A percentile compares a stretch with the other conserved stretches of the same genome.
These are phyloP conservation scores for Calcarius lapponicus DNA, from an alignment of 2,797 vertebrate species.

Conservation along the genomic window DNA sequence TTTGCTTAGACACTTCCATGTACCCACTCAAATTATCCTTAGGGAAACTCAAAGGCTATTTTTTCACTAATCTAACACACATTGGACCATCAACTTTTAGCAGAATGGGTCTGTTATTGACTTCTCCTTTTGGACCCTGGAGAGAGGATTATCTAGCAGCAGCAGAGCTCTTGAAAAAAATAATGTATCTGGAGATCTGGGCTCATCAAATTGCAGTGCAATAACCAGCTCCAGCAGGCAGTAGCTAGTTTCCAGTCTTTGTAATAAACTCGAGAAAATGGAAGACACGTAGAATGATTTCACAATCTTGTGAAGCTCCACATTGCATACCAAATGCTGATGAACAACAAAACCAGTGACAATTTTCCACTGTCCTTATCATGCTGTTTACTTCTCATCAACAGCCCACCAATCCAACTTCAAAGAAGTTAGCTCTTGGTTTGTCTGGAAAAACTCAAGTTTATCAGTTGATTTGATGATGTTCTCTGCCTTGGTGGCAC, in stretches of 20 bases:
- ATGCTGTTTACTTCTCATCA: neutral
- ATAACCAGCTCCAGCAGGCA: neutral
- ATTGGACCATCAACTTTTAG: neutral
- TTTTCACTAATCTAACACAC: neutral
- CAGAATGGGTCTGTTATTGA: neutral
- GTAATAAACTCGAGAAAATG: neutral
- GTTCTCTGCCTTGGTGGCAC: neutral
- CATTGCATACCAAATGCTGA: neutral
- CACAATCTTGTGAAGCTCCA: neutral
- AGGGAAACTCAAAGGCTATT: neutral
- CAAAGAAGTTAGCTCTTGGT: neutral
- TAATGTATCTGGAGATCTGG: neutral
- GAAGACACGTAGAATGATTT: neutral
- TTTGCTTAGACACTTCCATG: conserved; percentile 17
- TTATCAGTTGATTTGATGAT: neutral
- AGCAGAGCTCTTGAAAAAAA: neutral
- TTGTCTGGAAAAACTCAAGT: neutral
- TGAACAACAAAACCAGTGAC: neutral
- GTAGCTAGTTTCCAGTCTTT: neutral
- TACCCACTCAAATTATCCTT: neutral
- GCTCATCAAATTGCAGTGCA: neutral
- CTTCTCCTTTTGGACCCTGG: neutral
- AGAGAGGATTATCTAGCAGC: neutral
- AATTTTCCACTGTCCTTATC: neutral
- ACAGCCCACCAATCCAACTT: neutral